Conservation (phyloP, 2,797 vertebrate species). For the Buceros bicornis region DNA sequence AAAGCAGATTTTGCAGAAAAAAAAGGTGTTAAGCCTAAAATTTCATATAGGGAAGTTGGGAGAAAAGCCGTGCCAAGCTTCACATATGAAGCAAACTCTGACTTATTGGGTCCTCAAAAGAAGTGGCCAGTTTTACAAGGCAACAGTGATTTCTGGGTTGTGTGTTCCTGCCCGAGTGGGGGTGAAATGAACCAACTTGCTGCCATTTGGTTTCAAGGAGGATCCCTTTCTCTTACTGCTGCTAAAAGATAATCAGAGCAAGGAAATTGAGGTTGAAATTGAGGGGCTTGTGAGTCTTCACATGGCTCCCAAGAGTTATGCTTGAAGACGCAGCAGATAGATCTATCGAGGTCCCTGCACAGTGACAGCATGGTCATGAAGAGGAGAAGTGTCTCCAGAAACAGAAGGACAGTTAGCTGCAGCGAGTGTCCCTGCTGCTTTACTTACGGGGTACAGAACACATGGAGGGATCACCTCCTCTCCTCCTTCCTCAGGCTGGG, state of each 20-base stretch:
- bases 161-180: neutral
- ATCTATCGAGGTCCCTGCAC: neutral
- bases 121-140: neutral
- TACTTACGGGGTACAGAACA: neutral
- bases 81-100: neutral
- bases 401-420: neutral
- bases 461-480: neutral
- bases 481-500: neutral
- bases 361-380: neutral
- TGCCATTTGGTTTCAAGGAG: neutral
- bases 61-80: constrained; percentile 19
- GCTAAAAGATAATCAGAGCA: neutral
- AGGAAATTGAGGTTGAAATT: neutral
- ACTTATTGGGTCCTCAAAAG: neutral
- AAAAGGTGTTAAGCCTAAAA: constrained; percentile 47
- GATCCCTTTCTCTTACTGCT: neutral
- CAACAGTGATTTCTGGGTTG: neutral
- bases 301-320: neutral
- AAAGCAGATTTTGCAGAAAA: neutral
- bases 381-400: neutral
- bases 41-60: constrained; percentile 21
- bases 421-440: neutral
- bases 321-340: accelerated
- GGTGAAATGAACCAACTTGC: neutral
- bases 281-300: neutral